A percentile compares a stretch with the other conserved stretches of the same genome.
phyloP scores from a whole-genome alignment of 2,888 invertebrate species.

The Euphydryas editha region DNA sequence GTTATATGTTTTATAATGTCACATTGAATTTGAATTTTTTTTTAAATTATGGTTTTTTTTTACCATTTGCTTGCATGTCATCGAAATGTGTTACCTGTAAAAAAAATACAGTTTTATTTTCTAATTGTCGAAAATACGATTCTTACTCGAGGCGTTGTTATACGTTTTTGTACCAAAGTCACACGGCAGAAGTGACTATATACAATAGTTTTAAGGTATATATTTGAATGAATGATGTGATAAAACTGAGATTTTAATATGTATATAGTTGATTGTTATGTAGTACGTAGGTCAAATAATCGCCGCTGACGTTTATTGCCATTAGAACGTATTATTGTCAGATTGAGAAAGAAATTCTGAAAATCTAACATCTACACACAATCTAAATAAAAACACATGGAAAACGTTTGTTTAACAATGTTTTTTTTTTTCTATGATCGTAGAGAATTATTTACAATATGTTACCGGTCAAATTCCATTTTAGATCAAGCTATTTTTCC shows the following conservation, averaged over 20 bases:
- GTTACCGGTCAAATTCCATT: too few species aligned
- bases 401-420: background rate
- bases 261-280: conserved; percentile 62
- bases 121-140: background rate
- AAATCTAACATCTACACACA: background rate
- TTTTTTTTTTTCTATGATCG: too few species aligned
- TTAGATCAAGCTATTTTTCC: too few species aligned
- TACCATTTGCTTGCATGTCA: background rate
- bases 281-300: conserved; percentile 53
- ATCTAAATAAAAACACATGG: background rate
- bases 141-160: conserved; percentile 6
- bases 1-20: background rate
- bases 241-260: conserved; percentile 71
- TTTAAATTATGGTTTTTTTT: background rate
- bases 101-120: background rate
- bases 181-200: conserved; percentile 44
- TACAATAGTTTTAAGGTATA: conserved; percentile 55
- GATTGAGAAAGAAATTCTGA: background rate
- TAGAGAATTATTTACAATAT: too few species aligned
- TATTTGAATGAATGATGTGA: conserved; percentile 81
- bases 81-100: background rate
- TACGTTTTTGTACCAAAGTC: conserved; percentile 41
- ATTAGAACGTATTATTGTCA: background rate
- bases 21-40: too few species aligned
- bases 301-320: conserved; percentile 32